Conservation (phyloP, 2,113 vertebrate genomes). For the Tragelaphus strepsiceros region DNA sequence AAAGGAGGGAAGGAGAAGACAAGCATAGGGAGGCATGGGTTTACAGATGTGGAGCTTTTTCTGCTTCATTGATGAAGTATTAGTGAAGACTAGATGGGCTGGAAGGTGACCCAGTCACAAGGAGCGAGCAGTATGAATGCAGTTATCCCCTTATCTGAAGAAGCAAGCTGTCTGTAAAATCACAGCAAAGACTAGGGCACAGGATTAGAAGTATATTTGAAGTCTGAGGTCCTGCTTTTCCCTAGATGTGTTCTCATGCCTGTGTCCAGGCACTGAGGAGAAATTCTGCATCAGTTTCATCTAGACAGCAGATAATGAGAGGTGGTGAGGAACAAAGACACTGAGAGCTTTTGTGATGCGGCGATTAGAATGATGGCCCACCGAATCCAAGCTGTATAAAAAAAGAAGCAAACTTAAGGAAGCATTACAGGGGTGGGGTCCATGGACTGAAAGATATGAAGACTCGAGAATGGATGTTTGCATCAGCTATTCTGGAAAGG, state of each 20-base stretch:
- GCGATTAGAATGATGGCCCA: background rate
- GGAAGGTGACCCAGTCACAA: background rate
- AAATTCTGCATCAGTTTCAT: background rate
- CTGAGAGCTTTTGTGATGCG: background rate
- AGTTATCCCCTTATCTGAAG: background rate
- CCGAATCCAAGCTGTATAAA: background rate
- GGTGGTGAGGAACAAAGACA: background rate
- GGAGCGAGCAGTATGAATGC: background rate
- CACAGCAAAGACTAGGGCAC: too few species aligned
- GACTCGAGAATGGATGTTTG: background rate
- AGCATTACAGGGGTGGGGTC: too few species aligned
- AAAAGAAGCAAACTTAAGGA: background rate
- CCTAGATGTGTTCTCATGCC: background rate
- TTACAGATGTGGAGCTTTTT: background rate
- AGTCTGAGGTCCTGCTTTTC: background rate
- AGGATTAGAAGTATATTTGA: background rate
- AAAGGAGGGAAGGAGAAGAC: background rate
- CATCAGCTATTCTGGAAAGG: background rate
- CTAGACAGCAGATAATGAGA: background rate
- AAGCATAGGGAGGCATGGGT: fast-evolving
- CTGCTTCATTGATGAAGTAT: background rate
- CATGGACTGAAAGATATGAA: background rate
- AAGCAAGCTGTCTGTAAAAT: background rate
- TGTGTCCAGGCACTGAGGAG: background rate
- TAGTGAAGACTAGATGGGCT: background rate